Percentiles rank a stretch among this genome's conserved stretches.
Conservation (phyloP, 53 echinoderm and acorn worm genomes). For the Henricia sp. region DNA sequence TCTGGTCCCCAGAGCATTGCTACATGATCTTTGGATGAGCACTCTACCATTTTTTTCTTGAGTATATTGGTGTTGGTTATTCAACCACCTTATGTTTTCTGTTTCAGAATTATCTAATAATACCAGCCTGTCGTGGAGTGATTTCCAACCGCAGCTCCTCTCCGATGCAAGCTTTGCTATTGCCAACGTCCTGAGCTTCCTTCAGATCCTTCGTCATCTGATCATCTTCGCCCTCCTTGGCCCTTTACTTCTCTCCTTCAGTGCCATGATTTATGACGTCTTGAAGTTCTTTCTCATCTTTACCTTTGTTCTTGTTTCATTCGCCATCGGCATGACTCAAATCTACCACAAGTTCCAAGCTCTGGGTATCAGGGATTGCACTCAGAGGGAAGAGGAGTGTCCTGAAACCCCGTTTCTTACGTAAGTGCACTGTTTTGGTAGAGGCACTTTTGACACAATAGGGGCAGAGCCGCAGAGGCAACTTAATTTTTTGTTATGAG, state of each 20-base stretch:
- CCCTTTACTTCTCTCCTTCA: slow-evolving; percentile 76
- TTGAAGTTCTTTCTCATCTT: slow-evolving; percentile 68
- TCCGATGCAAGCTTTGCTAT: slow-evolving; percentile 52
- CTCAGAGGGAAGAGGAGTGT: not conserved
- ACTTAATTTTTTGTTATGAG: no score
- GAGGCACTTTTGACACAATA: no score
- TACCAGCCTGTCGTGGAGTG: no score
- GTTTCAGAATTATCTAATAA: no score
- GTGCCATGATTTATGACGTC: slow-evolving; percentile 52
- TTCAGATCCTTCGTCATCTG: slow-evolving; percentile 68
- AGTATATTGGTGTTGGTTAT: no score
- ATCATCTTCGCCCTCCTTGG: slow-evolving; percentile 67
- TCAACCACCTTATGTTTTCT: no score
- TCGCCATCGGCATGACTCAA: slow-evolving; percentile 75
- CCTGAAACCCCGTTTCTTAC: slow-evolving; percentile 42
- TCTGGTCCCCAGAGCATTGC: no score
- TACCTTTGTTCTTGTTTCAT: slow-evolving; percentile 67
- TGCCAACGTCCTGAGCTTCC: slow-evolving; percentile 74
- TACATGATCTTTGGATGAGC: no score
- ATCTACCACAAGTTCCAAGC: slow-evolving; percentile 63
- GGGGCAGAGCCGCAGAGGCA: no score
- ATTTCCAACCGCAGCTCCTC: slow-evolving; percentile 30
- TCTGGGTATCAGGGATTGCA: slow-evolving; percentile 20
- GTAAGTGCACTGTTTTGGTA: no score
- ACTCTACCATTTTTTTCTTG: no score